Evolutionary conservation across 2,888 invertebrate species (phyloP).

Genomic region (Xestia sexstrigata): DNA sequence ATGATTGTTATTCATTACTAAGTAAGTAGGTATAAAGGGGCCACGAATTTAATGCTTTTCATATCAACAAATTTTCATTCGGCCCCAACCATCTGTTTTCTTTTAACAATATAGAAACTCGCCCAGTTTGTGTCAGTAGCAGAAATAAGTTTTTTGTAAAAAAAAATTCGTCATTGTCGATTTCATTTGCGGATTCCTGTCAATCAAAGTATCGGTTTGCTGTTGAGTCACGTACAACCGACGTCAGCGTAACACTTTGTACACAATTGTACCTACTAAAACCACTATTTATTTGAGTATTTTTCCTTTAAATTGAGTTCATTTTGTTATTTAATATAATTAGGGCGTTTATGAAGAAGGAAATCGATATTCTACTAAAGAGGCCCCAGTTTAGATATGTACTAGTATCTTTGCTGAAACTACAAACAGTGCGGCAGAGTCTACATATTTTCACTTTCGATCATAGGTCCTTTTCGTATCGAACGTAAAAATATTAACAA

Average conservation of each 20-base stretch:
- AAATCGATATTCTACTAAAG: constrained; percentile 6
- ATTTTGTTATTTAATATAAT: constrained; percentile 15
- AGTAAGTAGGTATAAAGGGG: constrained; percentile 12
- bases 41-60: constrained; percentile 19
- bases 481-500: neutral
- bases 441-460: neutral
- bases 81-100: constrained; percentile 37
- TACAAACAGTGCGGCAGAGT: neutral
- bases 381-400: neutral
- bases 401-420: neutral
- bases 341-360: constrained; percentile 9
- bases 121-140: constrained; percentile 37
- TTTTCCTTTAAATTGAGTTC: constrained; percentile 27
- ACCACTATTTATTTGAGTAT: constrained; percentile 26
- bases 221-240: constrained; percentile 64
- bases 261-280: constrained; percentile 24
- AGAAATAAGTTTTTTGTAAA: constrained; percentile 57
- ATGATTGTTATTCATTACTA: constrained; percentile 33
- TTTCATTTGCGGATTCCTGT: constrained; percentile 65
- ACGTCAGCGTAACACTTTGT: constrained; percentile 57
- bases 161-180: constrained; percentile 61
- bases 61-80: constrained; percentile 21
- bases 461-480: neutral
- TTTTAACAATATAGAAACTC: constrained; percentile 37
- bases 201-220: constrained; percentile 55